phyloP scores from a whole-genome alignment of 2,113 vertebrate species.

The Eretmochelys imbricata region DNA sequence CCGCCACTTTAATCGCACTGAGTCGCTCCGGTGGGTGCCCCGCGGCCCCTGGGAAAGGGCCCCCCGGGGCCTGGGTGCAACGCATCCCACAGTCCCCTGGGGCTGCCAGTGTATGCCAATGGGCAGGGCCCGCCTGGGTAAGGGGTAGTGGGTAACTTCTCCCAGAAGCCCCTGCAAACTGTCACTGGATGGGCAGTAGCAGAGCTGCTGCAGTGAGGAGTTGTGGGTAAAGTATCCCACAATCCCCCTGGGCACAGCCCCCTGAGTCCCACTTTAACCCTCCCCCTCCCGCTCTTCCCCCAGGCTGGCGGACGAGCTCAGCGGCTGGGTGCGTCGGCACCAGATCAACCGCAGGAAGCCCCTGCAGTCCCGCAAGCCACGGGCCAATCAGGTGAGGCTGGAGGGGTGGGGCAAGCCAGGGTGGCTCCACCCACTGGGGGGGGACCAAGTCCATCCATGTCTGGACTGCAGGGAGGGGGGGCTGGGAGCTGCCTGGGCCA shows the following conservation, averaged over 20 bases:
- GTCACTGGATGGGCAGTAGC: too few species aligned
- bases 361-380: constrained; percentile 78
- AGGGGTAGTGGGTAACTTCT: too few species aligned
- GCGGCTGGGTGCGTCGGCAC: constrained; percentile 90
- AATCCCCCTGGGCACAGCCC: neutral
- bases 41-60: too few species aligned
- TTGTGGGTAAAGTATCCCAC: neutral
- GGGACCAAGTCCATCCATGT: neutral
- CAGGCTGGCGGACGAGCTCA: constrained; percentile 89
- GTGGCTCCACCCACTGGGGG: too few species aligned
- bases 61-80: accelerated
- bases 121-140: too few species aligned
- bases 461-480: too few species aligned
- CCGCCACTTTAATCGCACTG: constrained; percentile 90
- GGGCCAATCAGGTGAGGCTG: constrained; percentile 83
- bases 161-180: too few species aligned
- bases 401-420: neutral
- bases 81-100: neutral
- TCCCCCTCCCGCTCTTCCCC: neutral
- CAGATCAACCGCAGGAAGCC: constrained; percentile 88
- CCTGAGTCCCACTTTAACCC: neutral
- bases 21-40: constrained; percentile 86
- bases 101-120: neutral
- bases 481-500: neutral
- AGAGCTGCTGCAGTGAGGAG: neutral